A percentile compares a stretch with the other conserved stretches of the same genome.
These are phyloP conservation scores for Phoxinus phoxinus DNA, from an alignment of 2,113 vertebrate species.

Conservation along the genomic window DNA sequence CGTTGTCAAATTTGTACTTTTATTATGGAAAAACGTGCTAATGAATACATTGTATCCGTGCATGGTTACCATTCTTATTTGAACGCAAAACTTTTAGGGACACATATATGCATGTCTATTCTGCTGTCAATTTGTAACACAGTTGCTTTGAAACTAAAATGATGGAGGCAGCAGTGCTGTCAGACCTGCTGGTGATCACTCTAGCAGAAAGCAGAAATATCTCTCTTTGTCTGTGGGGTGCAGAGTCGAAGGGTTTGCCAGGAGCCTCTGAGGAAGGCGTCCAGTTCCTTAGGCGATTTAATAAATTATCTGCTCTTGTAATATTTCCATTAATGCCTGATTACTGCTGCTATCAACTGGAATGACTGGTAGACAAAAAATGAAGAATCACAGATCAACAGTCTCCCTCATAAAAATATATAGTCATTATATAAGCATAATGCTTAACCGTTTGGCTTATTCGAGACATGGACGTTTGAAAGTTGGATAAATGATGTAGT, in stretches of 20 bases:
- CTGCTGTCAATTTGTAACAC: background rate
- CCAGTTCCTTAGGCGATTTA: background rate
- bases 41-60: background rate
- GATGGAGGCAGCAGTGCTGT: slow-evolving; percentile 4
- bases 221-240: slow-evolving; percentile 24
- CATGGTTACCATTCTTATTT: background rate
- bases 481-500: slow-evolving; percentile 4
- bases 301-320: slow-evolving; percentile 1
- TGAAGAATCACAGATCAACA: background rate
- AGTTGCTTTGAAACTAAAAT: background rate
- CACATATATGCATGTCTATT: background rate
- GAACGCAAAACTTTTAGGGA: background rate
- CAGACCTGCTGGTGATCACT: slow-evolving; percentile 34
- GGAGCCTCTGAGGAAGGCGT: background rate
- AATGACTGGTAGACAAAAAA: slow-evolving; percentile 16
- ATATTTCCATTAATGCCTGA: slow-evolving; percentile 28
- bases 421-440: slow-evolving; percentile 11
- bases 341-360: slow-evolving; percentile 12
- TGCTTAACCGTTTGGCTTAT: background rate
- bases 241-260: background rate
- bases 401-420: background rate
- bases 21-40: background rate
- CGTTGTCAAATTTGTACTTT: background rate
- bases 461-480: background rate
- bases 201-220: slow-evolving; percentile 43